phyloP scores from a whole-genome alignment of 1,140 invertebrate genomes.

The Drosophila kanapiae region DNA sequence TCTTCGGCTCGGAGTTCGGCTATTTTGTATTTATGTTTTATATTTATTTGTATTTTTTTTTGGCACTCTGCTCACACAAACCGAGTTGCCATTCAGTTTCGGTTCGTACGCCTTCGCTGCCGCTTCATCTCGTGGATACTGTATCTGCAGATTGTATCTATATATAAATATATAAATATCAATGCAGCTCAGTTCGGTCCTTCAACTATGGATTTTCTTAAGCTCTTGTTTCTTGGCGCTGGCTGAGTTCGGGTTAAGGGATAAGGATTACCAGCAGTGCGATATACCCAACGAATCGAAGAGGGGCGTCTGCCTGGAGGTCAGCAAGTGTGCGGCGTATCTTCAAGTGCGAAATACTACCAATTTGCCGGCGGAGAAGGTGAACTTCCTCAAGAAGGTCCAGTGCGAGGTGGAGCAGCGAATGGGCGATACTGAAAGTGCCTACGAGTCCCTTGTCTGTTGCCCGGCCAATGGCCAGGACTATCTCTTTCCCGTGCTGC shows the following conservation, averaged over 20 bases:
- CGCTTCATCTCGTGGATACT: constrained; percentile 32
- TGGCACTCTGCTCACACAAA: constrained; percentile 67
- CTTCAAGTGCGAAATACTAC: constrained; percentile 70
- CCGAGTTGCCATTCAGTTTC: constrained; percentile 63
- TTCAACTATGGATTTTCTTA: constrained; percentile 41
- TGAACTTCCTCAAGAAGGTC: constrained; percentile 82
- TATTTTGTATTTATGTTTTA: constrained; percentile 23
- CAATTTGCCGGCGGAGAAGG: constrained; percentile 75
- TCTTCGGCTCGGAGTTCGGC: constrained; percentile 45
- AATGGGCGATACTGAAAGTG: neutral
- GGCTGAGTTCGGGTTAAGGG: neutral
- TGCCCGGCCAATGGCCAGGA: constrained; percentile 79
- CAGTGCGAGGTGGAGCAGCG: constrained; percentile 62
- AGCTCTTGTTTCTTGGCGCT: constrained; percentile 16
- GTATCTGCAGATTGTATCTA: constrained; percentile 52
- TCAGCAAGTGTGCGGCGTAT: constrained; percentile 72
- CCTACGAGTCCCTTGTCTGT: constrained; percentile 66
- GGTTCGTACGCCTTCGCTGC: constrained; percentile 43
- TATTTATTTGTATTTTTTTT: constrained; percentile 21
- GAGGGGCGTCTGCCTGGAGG: constrained; percentile 67
- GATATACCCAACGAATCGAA: constrained; percentile 80
- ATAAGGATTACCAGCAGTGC: constrained; percentile 32
- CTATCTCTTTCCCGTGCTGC: constrained; percentile 72
- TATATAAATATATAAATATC: constrained; percentile 15
- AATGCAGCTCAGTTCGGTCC: constrained; percentile 19